A percentile compares a stretch with the other conserved stretches of the same genome.
phyloP scores from a whole-genome alignment of 2,888 invertebrate genomes.

The Cecidostiba fungosa region DNA sequence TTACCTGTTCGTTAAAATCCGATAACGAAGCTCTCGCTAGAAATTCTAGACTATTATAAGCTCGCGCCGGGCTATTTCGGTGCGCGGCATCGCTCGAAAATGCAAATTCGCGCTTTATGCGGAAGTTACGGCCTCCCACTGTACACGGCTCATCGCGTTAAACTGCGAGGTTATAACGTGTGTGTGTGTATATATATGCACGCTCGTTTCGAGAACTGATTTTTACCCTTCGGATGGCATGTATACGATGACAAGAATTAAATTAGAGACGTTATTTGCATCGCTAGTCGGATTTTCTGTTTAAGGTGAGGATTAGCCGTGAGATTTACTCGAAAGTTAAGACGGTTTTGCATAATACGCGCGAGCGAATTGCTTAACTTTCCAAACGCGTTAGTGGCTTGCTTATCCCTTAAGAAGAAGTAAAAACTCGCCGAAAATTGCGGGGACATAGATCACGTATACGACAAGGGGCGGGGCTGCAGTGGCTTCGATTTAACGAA shows the following conservation, averaged over 20 bases:
- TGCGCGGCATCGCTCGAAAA: not conserved
- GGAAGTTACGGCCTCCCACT: not conserved
- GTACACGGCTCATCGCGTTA: not conserved
- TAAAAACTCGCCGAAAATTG: not conserved
- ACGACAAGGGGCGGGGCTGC: not conserved
- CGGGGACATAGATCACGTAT: not conserved
- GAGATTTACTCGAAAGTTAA: not conserved
- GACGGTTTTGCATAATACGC: not conserved
- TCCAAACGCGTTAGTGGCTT: not conserved
- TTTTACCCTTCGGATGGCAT: not conserved
- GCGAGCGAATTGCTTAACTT: not conserved
- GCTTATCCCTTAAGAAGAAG: not conserved
- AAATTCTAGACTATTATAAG: not conserved
- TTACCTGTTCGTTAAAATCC: not conserved
- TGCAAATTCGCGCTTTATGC: conserved; percentile 15
- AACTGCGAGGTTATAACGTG: not conserved
- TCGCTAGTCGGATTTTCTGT: not conserved
- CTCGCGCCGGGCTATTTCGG: not conserved
- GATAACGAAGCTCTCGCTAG: not conserved
- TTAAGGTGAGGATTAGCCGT: not conserved
- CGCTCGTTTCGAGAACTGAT: not conserved
- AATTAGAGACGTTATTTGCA: not conserved
- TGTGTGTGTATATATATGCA: no score
- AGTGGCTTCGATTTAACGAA: not conserved
- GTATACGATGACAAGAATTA: not conserved